Percentiles rank a stretch among this genome's conserved stretches.
phyloP scores from a whole-genome alignment of 1,140 invertebrate genomes.

The Andrena cerasifolii region DNA sequence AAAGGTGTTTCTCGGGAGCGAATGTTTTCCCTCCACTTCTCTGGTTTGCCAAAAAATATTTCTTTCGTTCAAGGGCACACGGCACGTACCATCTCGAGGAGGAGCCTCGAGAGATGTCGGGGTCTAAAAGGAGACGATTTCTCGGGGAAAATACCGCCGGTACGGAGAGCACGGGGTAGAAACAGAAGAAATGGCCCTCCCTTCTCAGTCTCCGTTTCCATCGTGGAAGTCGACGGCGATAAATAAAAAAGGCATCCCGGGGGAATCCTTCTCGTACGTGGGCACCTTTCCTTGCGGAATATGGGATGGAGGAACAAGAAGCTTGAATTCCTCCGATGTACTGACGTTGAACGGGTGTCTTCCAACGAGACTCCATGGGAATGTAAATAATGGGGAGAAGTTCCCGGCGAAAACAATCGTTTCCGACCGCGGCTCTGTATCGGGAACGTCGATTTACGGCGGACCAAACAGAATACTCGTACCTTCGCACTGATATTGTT shows the following conservation, averaged over 20 bases:
- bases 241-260: slow-evolving; percentile 49
- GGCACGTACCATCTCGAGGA: neutral
- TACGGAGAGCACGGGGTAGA: neutral
- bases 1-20: neutral
- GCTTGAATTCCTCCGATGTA: slow-evolving; percentile 27
- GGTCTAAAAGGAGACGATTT: slow-evolving; percentile 37
- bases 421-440: neutral
- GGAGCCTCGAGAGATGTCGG: neutral
- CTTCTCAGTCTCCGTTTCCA: neutral
- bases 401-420: neutral
- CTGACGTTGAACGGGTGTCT: slow-evolving; percentile 25
- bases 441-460: neutral
- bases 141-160: slow-evolving; percentile 24
- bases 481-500: too few species aligned
- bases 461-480: too few species aligned
- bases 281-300: slow-evolving; percentile 32
- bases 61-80: slow-evolving; percentile 36
- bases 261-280: slow-evolving; percentile 47
- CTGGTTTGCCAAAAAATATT: slow-evolving; percentile 5
- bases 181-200: neutral
- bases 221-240: slow-evolving; percentile 37
- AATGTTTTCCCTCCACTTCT: neutral
- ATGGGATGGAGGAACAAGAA: slow-evolving; percentile 9
- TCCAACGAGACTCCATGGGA: slow-evolving; percentile 10
- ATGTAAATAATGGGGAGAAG: slow-evolving; percentile 27